Conservation (phyloP, 2,888 invertebrate species). For the Chrysolina americana region DNA sequence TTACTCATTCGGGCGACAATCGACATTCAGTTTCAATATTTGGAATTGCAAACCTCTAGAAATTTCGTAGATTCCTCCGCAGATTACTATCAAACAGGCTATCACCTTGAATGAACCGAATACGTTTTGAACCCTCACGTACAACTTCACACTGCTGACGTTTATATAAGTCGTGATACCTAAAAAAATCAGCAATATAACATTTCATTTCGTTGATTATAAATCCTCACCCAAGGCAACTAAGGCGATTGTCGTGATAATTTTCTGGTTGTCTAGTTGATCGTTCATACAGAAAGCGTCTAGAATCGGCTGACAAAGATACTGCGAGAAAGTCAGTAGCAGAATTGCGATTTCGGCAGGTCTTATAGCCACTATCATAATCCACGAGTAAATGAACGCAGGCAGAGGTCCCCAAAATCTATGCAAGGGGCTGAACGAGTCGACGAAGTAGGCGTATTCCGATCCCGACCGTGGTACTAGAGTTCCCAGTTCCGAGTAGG, state of each 20-base stretch:
- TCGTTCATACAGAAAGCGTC: conserved; percentile 65
- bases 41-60: conserved; percentile 69
- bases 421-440: conserved; percentile 79
- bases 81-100: conserved; percentile 83
- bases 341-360: conserved; percentile 87
- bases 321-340: conserved; percentile 83
- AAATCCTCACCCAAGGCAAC: conserved; percentile 77
- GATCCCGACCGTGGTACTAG: conserved; percentile 86
- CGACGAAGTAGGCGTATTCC: conserved; percentile 85
- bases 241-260: conserved; percentile 77
- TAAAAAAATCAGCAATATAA: conserved; percentile 64
- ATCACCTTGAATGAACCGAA: conserved; percentile 85
- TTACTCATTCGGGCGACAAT: conserved; percentile 5
- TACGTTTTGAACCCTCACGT: conserved; percentile 85
- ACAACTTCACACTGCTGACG: conserved; percentile 83
- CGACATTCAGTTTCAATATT: neutral
- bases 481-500: conserved; percentile 86
- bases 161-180: conserved; percentile 85
- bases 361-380: conserved; percentile 80
- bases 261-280: conserved; percentile 65
- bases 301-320: conserved; percentile 79
- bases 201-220: too few relatives aligned
- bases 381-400: conserved; percentile 84
- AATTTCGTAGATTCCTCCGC: conserved; percentile 82
- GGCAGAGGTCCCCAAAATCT: conserved; percentile 81